Evolutionary conservation across 2,797 vertebrate genomes (phyloP).

Genomic region (Sebastiscus tertius): DNA sequence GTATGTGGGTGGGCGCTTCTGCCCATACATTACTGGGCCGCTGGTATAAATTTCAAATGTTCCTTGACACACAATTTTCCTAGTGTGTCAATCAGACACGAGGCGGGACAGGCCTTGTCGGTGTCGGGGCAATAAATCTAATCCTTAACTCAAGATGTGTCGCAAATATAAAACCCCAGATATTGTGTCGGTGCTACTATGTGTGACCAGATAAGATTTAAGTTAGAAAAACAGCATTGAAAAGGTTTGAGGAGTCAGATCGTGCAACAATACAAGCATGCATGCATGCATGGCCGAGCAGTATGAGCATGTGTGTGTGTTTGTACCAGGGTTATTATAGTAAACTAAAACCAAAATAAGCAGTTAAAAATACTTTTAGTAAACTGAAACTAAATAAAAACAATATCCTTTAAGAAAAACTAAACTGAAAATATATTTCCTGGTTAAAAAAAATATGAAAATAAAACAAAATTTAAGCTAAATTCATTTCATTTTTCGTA

Average conservation of each 20-base stretch:
- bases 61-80: slow-evolving; percentile 26
- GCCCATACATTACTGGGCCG: slow-evolving; percentile 8
- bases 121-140: slow-evolving; percentile 10
- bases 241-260: neutral
- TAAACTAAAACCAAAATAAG: too few species aligned
- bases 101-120: slow-evolving; percentile 7
- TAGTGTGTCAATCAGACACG: slow-evolving; percentile 18
- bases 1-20: slow-evolving; percentile 10
- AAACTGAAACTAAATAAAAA: too few species aligned
- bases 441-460: too few species aligned
- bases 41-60: slow-evolving; percentile 36
- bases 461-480: too few species aligned
- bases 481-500: too few species aligned
- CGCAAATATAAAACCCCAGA: neutral
- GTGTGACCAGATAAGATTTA: neutral
- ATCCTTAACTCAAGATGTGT: slow-evolving; percentile 3
- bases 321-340: too few species aligned
- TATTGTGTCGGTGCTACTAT: neutral
- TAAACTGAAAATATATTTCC: too few species aligned
- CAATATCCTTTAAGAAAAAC: too few species aligned
- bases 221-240: neutral
- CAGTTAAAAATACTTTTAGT: too few species aligned
- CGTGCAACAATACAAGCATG: neutral
- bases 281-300: neutral
- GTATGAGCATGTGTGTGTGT: neutral